Evolutionary conservation across 2,797 vertebrate species (phyloP).

Genomic region (Cuculus canorus): DNA sequence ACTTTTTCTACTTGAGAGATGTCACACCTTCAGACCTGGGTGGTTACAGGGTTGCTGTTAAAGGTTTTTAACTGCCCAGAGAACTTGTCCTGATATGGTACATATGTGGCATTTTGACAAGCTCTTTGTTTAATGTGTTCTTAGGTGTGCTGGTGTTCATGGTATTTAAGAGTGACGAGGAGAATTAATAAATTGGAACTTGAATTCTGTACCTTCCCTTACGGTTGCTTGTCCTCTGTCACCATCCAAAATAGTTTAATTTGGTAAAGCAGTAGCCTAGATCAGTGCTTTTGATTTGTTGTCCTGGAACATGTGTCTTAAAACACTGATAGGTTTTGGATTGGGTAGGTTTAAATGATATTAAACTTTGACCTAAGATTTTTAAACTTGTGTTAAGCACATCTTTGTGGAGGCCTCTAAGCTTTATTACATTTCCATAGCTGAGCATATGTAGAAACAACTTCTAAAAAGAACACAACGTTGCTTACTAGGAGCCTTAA

Average conservation of each 20-base stretch:
- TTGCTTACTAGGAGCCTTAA: background rate
- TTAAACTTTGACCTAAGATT: background rate
- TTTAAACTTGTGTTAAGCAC: background rate
- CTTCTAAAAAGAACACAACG: background rate
- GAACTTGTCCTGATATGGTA: background rate
- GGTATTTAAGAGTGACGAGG: background rate
- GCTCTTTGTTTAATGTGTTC: background rate
- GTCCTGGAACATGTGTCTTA: background rate
- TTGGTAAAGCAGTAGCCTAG: background rate
- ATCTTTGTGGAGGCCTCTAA: background rate
- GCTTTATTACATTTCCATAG: background rate
- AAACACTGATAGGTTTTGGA: background rate
- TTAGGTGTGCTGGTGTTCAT: background rate
- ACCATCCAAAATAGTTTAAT: background rate
- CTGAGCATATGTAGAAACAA: background rate
- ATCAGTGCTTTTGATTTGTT: background rate
- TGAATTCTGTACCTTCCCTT: background rate
- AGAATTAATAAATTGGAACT: background rate
- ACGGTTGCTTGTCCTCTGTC: background rate
- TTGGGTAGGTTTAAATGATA: background rate
- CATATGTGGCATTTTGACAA: background rate
- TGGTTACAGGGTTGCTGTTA: background rate
- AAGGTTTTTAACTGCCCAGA: background rate
- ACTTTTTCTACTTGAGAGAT: background rate
- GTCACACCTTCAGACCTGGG: background rate